phyloP scores from a whole-genome alignment of 2,113 vertebrate species.

The Bambusicola thoracicus region DNA sequence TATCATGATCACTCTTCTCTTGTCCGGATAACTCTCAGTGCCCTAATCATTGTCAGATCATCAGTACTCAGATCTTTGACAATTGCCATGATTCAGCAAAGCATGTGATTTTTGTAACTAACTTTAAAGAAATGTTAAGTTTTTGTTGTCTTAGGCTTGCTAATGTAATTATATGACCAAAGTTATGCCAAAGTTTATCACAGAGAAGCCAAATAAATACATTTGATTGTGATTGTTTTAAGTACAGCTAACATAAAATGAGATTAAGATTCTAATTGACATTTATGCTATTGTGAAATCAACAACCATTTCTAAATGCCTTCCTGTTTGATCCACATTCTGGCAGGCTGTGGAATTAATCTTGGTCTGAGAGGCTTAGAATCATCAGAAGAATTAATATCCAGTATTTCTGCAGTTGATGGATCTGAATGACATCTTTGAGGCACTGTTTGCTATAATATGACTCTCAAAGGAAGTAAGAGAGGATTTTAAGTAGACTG shows the following conservation, averaged over 20 bases:
- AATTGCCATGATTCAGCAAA: not conserved
- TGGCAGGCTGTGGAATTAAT: conserved; percentile 82
- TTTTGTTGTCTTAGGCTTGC: not conserved
- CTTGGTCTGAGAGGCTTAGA: conserved; percentile 81
- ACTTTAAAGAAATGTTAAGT: not conserved
- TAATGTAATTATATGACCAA: not conserved
- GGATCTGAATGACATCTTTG: conserved; percentile 81
- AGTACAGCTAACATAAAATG: not conserved
- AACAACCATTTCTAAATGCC: not conserved
- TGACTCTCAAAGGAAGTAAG: conserved; percentile 78
- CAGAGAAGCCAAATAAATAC: not conserved
- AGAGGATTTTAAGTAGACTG: conserved; percentile 80
- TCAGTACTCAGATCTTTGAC: not conserved
- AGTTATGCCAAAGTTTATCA: not conserved
- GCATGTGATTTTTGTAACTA: not conserved
- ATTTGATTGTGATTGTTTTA: not conserved
- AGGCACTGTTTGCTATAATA: conserved; percentile 81
- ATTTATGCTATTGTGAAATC: not conserved
- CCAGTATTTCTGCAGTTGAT: conserved; percentile 75
- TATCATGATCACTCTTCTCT: not conserved
- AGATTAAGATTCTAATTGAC: not conserved
- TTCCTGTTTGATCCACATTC: not conserved
- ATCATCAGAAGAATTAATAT: conserved; percentile 81
- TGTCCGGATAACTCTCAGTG: not conserved
- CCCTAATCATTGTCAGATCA: not conserved